Evolutionary conservation across 2,797 vertebrate species (phyloP).

Genomic region (Anolis apletophallus): DNA sequence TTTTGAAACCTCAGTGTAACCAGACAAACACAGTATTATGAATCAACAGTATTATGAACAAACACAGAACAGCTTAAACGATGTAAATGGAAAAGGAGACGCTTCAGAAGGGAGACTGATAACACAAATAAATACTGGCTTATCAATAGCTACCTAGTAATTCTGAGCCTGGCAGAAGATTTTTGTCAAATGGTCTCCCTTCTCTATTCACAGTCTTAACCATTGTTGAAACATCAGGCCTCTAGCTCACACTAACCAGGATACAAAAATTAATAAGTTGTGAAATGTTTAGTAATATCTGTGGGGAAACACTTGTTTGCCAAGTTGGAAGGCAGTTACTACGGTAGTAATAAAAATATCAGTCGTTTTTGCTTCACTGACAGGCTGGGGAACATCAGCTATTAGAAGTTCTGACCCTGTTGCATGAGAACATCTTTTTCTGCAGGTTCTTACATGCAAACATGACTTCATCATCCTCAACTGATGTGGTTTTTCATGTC

Average conservation of each 20-base stretch:
- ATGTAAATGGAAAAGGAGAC: too few relatives aligned
- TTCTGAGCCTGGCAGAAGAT: background rate
- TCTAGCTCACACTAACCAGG: background rate
- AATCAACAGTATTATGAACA: too few relatives aligned
- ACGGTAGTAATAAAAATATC: background rate
- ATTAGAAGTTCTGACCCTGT: background rate
- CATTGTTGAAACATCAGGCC: background rate
- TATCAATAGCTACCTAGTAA: background rate
- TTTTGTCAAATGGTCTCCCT: background rate
- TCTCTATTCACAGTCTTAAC: background rate
- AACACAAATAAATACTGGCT: background rate
- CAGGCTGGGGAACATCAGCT: background rate
- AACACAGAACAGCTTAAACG: too few relatives aligned
- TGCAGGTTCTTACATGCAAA: conserved; percentile 10
- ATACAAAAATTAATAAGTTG: background rate
- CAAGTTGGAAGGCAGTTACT: background rate
- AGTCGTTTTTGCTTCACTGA: too few relatives aligned
- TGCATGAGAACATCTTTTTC: background rate
- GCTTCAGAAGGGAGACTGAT: background rate
- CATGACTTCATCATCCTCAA: conserved; percentile 12
- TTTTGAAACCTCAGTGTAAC: too few relatives aligned
- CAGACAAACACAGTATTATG: too few relatives aligned
- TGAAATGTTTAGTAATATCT: background rate
- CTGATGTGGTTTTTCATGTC: background rate
- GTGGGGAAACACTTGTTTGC: background rate